Evolutionary conservation across 2,113 vertebrate species (phyloP).

Genomic region (Panurus biarmicus): DNA sequence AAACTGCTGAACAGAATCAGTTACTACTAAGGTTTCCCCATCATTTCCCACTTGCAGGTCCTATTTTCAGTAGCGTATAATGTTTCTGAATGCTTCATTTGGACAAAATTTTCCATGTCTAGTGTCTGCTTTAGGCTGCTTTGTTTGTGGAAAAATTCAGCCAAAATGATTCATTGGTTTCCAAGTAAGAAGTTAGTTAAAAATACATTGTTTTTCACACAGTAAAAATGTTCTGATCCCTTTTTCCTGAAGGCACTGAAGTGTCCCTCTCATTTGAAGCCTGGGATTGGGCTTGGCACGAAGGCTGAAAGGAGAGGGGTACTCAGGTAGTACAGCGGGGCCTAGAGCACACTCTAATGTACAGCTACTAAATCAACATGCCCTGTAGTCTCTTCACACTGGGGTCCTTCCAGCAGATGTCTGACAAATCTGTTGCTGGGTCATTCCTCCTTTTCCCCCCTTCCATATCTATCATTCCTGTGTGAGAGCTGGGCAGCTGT

Average conservation of each 20-base stretch:
- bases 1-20: neutral
- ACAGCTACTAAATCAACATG: neutral
- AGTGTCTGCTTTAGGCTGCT: neutral
- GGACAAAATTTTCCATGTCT: neutral
- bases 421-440: neutral
- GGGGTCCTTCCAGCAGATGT: neutral
- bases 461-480: neutral
- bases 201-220: constrained; percentile 44
- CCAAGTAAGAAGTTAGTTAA: constrained; percentile 20
- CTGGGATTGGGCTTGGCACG: fast-evolving
- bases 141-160: constrained; percentile 27
- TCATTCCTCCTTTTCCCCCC: neutral
- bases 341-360: neutral
- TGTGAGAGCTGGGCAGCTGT: neutral
- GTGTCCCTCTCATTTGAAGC: neutral
- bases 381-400: neutral
- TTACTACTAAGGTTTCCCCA: neutral
- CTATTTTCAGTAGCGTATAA: neutral
- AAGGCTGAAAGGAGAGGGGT: neutral
- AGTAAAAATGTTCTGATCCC: neutral
- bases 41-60: neutral
- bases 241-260: neutral
- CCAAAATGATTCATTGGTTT: constrained; percentile 32
- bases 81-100: neutral
- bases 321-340: neutral